phyloP scores from a whole-genome alignment of 2,797 vertebrate genomes.

The Cyprinella venusta region DNA sequence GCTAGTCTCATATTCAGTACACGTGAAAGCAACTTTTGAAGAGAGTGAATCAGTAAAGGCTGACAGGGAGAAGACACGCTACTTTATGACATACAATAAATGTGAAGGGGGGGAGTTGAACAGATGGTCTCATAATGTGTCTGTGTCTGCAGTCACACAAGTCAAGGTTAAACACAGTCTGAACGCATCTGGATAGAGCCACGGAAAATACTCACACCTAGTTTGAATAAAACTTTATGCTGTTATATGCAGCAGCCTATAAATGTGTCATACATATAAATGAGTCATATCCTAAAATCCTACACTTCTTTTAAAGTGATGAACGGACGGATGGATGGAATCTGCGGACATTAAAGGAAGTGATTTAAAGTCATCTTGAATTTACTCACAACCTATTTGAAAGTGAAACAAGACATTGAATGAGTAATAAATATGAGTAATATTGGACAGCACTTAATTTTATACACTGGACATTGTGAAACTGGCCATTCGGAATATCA shows the following conservation, averaged over 20 bases:
- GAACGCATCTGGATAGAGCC: constrained; percentile 39
- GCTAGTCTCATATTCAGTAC: background rate
- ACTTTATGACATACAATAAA: constrained; percentile 43
- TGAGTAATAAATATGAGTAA: background rate
- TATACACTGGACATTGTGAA: background rate
- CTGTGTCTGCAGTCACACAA: constrained; percentile 38
- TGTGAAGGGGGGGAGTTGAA: constrained; percentile 8
- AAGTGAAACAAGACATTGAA: background rate
- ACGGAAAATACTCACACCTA: background rate
- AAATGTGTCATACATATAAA: background rate
- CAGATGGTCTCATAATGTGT: constrained; percentile 54
- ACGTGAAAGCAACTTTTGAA: background rate
- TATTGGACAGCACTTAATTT: background rate
- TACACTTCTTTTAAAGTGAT: background rate
- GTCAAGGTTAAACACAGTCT: constrained; percentile 55
- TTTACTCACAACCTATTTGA: background rate
- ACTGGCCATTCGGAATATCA: background rate
- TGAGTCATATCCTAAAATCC: background rate
- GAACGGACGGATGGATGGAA: background rate
- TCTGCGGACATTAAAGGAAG: background rate
- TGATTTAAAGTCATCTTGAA: background rate
- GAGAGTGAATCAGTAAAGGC: background rate
- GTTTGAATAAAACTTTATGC: constrained; percentile 4
- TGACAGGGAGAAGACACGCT: background rate
- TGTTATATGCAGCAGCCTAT: background rate